phyloP scores from a whole-genome alignment of 2,797 vertebrate species.

The Lacerta agilis region DNA sequence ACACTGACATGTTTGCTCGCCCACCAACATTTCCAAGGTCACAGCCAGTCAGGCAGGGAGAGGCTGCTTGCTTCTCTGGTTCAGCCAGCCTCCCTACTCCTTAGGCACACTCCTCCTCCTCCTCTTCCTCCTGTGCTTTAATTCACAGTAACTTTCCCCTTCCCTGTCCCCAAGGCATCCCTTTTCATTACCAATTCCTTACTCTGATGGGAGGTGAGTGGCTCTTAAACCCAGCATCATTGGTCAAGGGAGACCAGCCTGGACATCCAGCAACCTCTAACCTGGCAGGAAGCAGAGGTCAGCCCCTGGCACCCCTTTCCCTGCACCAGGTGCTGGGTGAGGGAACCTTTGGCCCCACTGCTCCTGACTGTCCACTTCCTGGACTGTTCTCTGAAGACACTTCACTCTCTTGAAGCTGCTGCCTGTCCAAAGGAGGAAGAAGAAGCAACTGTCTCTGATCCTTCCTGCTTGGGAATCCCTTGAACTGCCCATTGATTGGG shows the following conservation, averaged over 20 bases:
- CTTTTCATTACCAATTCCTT: not conserved
- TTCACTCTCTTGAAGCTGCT: not conserved
- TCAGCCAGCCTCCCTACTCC: conserved; percentile 47
- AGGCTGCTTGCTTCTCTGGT: conserved; percentile 75
- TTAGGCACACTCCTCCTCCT: not conserved
- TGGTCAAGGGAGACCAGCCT: too few relatives aligned
- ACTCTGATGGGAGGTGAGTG: not conserved
- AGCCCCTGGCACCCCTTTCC: not conserved
- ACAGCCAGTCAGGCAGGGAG: conserved; percentile 67
- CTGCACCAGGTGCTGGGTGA: not conserved
- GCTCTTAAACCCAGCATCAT: too few relatives aligned
- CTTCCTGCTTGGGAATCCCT: not conserved
- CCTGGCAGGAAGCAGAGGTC: not conserved
- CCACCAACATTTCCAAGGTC: conserved; percentile 58
- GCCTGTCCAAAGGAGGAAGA: not conserved
- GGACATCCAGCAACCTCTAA: not conserved
- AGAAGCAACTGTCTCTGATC: not conserved
- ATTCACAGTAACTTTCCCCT: not conserved
- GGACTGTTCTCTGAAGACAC: not conserved
- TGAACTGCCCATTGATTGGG: not conserved
- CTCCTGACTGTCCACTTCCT: not conserved
- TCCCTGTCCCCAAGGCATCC: conserved; percentile 19
- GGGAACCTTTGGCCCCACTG: not conserved
- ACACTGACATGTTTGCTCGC: conserved; percentile 40
- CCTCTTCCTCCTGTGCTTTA: not conserved